Percentiles rank a stretch among this genome's conserved stretches.
phyloP scores from a whole-genome alignment of 2,797 vertebrate genomes.

The Pterois miles region DNA sequence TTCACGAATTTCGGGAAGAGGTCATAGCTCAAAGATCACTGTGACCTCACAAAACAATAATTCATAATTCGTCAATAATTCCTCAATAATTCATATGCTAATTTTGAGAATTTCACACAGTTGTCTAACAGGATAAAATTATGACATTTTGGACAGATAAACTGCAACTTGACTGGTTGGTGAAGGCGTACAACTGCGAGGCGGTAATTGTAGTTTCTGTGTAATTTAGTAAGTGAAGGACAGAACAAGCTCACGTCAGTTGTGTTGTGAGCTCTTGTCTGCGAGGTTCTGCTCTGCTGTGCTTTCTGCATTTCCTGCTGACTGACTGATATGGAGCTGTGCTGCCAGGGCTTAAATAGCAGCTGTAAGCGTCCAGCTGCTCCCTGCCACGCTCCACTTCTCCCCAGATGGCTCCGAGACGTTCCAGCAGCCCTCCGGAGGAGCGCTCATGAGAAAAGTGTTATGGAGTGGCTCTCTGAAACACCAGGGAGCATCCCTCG shows the following conservation, averaged over 20 bases:
- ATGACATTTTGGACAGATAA: too few relatives aligned
- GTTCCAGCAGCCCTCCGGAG: conserved; percentile 84
- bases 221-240: conserved; percentile 2
- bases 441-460: conserved; percentile 81
- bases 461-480: conserved; percentile 83
- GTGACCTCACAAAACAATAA: too few relatives aligned
- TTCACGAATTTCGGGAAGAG: not conserved
- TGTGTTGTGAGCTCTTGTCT: conserved; percentile 45
- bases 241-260: conserved; percentile 8
- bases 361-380: conserved; percentile 86
- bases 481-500: conserved; percentile 78
- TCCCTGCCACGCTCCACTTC: conserved; percentile 86
- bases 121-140: too few relatives aligned
- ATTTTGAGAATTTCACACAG: too few relatives aligned
- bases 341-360: conserved; percentile 86
- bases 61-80: too few relatives aligned
- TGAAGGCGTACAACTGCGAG: too few relatives aligned
- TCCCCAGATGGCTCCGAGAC: conserved; percentile 86
- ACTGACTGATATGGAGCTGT: conserved; percentile 78
- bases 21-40: too few relatives aligned
- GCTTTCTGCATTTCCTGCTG: conserved; percentile 68
- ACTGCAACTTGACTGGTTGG: too few relatives aligned
- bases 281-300: conserved; percentile 60
- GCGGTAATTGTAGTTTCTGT: not conserved
- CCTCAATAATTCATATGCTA: too few relatives aligned